Evolutionary conservation across 2,797 vertebrate species (phyloP).

Genomic region (Liasis olivaceus): DNA sequence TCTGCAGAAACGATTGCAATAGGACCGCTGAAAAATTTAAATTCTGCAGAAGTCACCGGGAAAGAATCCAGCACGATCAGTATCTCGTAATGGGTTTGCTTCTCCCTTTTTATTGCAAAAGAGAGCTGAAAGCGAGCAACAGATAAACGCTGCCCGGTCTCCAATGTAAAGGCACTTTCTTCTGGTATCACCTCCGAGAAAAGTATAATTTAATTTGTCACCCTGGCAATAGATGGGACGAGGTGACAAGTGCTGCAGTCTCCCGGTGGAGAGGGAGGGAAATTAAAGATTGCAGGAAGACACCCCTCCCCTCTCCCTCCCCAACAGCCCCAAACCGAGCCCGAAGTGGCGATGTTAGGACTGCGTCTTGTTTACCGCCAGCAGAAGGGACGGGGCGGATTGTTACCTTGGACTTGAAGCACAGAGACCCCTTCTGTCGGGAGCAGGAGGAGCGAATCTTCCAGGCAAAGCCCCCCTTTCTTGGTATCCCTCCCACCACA

Average conservation of each 20-base stretch:
- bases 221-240: neutral
- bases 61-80: constrained; percentile 6
- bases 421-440: constrained; percentile 71
- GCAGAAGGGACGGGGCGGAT: constrained; percentile 63
- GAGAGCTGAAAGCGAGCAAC: constrained; percentile 11
- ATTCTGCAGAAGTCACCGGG: neutral
- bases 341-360: constrained; percentile 4
- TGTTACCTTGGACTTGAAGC: constrained; percentile 66
- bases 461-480: constrained; percentile 55
- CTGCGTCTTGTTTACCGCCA: constrained; percentile 15
- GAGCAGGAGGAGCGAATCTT: constrained; percentile 67
- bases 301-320: neutral
- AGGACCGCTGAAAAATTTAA: neutral
- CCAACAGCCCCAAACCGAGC: neutral
- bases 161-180: constrained; percentile 16
- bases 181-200: constrained; percentile 8
- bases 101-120: neutral
- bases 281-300: neutral
- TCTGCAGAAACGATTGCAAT: neutral
- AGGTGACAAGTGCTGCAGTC: constrained; percentile 3
- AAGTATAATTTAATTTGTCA: constrained; percentile 42
- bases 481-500: constrained; percentile 73
- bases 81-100: neutral
- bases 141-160: neutral
- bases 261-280: neutral